A percentile compares a stretch with the other conserved stretches of the same genome.
phyloP scores from a whole-genome alignment of 1,140 invertebrate species.

The Lasaia peninsularis region DNA sequence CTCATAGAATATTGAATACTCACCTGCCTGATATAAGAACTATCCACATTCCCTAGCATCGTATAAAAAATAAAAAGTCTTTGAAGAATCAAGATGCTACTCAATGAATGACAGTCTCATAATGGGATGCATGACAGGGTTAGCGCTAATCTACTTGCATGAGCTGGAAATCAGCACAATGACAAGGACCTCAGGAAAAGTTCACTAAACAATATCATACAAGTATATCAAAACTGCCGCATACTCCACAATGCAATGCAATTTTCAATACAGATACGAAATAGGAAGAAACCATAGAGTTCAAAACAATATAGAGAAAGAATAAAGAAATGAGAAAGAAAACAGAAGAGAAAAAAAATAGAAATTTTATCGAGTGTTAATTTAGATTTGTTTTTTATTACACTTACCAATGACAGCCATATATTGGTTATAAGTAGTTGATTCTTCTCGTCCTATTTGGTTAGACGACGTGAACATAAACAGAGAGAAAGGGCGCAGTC shows the following conservation, averaged over 20 bases:
- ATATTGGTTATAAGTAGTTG: conserved; percentile 91
- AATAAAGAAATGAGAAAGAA: conserved; percentile 25
- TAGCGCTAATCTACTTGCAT: conserved; percentile 59
- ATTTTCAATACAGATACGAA: conserved; percentile 68
- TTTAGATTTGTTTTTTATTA: conserved; percentile 76
- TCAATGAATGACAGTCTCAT: conserved; percentile 35
- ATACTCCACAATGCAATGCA: conserved; percentile 74
- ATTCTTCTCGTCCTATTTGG: conserved; percentile 90
- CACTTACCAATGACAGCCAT: conserved; percentile 92
- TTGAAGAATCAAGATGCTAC: conserved; percentile 30
- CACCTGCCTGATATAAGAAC: neutral
- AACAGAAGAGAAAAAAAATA: conserved; percentile 50
- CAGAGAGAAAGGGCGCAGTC: conserved; percentile 81
- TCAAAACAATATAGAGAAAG: conserved; percentile 36
- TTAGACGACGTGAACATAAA: conserved; percentile 80
- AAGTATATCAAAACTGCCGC: conserved; percentile 66
- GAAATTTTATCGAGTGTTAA: conserved; percentile 72
- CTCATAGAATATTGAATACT: neutral
- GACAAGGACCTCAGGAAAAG: conserved; percentile 44
- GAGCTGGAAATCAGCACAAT: conserved; percentile 47
- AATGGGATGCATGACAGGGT: conserved; percentile 63
- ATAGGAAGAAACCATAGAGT: conserved; percentile 42
- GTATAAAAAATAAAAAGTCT: conserved; percentile 12
- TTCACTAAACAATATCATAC: conserved; percentile 52
- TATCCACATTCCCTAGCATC: conserved; percentile 2